Percentiles rank a stretch among this genome's conserved stretches.
Conservation (phyloP, 2,888 invertebrate species). For the Choristoneura rosaceana region DNA sequence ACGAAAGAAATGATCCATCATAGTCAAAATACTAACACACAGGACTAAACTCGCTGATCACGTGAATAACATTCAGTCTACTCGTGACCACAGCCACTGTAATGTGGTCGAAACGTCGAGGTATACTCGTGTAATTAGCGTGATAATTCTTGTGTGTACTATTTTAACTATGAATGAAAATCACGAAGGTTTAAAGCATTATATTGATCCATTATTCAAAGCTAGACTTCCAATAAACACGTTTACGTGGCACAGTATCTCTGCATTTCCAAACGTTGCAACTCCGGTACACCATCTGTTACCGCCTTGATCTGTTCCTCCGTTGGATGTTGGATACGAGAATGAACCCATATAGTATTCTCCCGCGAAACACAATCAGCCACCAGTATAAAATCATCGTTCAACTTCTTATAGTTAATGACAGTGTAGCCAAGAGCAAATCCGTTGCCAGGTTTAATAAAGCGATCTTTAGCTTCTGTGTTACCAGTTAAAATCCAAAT, state of each 20-base stretch:
- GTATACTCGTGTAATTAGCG: too few species aligned
- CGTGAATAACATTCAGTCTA: too few species aligned
- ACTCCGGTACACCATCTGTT: neutral
- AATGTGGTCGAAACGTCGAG: too few species aligned
- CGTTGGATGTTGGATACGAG: neutral
- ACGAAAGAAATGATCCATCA: too few species aligned
- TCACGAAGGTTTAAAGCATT: too few species aligned
- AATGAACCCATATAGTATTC: slow-evolving; percentile 5
- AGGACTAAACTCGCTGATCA: too few species aligned
- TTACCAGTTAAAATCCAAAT: neutral
- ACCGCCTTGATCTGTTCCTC: slow-evolving; percentile 4
- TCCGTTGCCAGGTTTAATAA: neutral
- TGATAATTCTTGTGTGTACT: too few species aligned
- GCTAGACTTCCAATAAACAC: neutral
- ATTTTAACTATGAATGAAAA: too few species aligned
- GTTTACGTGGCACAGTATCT: neutral
- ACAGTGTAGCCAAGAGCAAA: neutral
- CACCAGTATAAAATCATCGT: slow-evolving; percentile 15
- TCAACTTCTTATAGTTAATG: neutral
- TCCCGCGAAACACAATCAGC: slow-evolving; percentile 1
- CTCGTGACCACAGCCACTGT: too few species aligned
- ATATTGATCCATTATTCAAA: too few species aligned
- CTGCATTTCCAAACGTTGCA: neutral
- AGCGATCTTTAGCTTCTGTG: slow-evolving; percentile 10
- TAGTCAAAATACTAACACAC: too few species aligned